Percentiles rank a stretch among this genome's conserved stretches.
Evolutionary conservation across 2,888 invertebrate genomes (phyloP).

Genomic region (Pocota personata): DNA sequence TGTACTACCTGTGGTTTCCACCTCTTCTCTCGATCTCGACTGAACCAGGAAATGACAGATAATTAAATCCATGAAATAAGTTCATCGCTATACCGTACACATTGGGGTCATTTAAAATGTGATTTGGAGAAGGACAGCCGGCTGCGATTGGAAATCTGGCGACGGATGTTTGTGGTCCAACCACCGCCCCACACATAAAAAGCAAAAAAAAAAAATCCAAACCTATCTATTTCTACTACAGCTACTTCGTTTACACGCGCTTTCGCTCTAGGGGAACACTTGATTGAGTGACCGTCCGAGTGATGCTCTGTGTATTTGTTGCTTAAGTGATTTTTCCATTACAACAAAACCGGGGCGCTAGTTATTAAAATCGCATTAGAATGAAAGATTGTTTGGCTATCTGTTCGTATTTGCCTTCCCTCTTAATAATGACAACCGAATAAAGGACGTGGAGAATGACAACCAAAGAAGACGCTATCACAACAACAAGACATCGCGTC

Average conservation of each 20-base stretch:
- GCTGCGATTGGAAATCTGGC: conserved; percentile 55
- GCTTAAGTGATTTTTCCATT: conserved; percentile 73
- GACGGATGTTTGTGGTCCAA: conserved; percentile 69
- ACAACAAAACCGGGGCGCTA: conserved; percentile 77
- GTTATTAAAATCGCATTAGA: conserved; percentile 83
- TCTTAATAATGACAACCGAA: conserved; percentile 67
- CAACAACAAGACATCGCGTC: conserved; percentile 35
- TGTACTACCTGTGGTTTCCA: conserved; percentile 43
- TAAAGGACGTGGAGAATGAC: conserved; percentile 63
- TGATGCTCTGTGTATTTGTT: conserved; percentile 12
- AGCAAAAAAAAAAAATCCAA: neutral
- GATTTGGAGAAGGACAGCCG: conserved; percentile 60
- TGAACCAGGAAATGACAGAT: conserved; percentile 82
- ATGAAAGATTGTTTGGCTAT: conserved; percentile 75
- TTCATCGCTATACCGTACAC: conserved; percentile 72
- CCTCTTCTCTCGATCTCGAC: conserved; percentile 32
- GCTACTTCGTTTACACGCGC: conserved; percentile 67
- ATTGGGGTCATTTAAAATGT: conserved; percentile 71
- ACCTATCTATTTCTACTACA: conserved; percentile 34
- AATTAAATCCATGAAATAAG: conserved; percentile 81
- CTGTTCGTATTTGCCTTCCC: conserved; percentile 16
- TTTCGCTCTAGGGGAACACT: conserved; percentile 53
- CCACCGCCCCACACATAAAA: conserved; percentile 6
- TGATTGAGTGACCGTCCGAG: conserved; percentile 62
- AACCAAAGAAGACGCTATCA: conserved; percentile 36